Percentiles rank a stretch among this genome's conserved stretches.
Conservation (phyloP, 2,888 invertebrate species). For the Drosophila fulvimacula region DNA sequence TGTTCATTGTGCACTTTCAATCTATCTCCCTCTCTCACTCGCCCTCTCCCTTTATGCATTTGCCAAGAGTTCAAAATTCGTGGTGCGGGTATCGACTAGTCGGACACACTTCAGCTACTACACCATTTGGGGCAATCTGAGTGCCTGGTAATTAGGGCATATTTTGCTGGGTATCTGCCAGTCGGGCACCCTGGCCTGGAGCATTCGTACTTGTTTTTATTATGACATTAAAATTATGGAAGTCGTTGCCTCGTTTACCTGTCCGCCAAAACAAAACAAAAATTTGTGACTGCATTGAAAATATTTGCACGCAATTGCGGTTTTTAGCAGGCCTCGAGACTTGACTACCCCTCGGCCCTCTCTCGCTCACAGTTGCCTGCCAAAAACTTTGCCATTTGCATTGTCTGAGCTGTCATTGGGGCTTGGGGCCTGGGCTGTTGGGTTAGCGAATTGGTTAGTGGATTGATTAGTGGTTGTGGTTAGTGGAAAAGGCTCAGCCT, state of each 20-base stretch:
- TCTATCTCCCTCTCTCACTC: background rate
- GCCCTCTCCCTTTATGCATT: background rate
- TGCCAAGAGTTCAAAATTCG: background rate
- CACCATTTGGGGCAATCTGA: background rate
- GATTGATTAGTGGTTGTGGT: constrained; percentile 53
- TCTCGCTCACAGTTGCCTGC: background rate
- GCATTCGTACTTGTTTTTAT: constrained; percentile 58
- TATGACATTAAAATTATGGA: constrained; percentile 81
- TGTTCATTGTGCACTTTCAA: too few relatives aligned
- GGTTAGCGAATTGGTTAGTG: constrained; percentile 44
- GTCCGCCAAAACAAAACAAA: constrained; percentile 49
- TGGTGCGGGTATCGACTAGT: background rate
- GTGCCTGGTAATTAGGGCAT: background rate
- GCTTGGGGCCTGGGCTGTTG: background rate
- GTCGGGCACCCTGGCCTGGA: background rate
- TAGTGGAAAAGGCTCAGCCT: constrained; percentile 13
- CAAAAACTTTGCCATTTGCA: constrained; percentile 70
- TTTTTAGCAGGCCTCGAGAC: constrained; percentile 62
- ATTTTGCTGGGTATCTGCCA: constrained; percentile 36
- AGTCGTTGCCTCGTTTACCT: constrained; percentile 56
- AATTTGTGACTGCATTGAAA: constrained; percentile 73
- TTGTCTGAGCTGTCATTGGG: constrained; percentile 72
- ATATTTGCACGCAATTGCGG: constrained; percentile 81
- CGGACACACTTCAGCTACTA: background rate
- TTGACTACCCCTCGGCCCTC: constrained; percentile 1